These are phyloP conservation scores for Lerema accius DNA, from an alignment of 1,140 invertebrate genomes.

Conservation along the genomic window DNA sequence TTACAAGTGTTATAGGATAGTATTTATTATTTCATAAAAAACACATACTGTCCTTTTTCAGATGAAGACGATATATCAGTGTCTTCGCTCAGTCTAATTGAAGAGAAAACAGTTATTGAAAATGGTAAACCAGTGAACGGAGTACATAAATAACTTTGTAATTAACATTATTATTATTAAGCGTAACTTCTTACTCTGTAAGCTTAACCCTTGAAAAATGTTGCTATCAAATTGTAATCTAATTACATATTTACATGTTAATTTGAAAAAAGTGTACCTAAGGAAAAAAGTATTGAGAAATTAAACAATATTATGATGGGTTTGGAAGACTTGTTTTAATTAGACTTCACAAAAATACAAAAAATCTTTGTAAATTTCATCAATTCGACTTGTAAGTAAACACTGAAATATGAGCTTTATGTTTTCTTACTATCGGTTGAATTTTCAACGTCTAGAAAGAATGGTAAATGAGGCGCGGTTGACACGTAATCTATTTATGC, in stretches of 20 bases:
- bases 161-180: conserved; percentile 12
- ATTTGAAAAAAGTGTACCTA: neutral
- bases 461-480: no score
- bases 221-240: conserved; percentile 35
- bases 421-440: no score
- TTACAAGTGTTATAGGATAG: no score
- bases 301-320: conserved; percentile 2
- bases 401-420: no score
- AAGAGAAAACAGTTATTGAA: conserved; percentile 64
- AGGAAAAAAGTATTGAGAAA: conserved; percentile 24
- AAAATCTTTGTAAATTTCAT: no score
- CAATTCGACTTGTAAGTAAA: no score
- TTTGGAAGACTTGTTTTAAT: neutral
- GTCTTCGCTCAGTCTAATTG: conserved; percentile 61
- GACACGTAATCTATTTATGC: no score
- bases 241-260: conserved; percentile 29
- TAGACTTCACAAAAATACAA: neutral
- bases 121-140: conserved; percentile 64
- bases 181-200: conserved; percentile 20
- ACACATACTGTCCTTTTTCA: conserved; percentile 43
- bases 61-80: conserved; percentile 69
- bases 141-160: conserved; percentile 52
- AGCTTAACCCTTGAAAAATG: conserved; percentile 15
- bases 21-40: conserved; percentile 10
- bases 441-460: no score